Conservation (phyloP, 2,113 vertebrate species). For the Furnarius figulus region DNA sequence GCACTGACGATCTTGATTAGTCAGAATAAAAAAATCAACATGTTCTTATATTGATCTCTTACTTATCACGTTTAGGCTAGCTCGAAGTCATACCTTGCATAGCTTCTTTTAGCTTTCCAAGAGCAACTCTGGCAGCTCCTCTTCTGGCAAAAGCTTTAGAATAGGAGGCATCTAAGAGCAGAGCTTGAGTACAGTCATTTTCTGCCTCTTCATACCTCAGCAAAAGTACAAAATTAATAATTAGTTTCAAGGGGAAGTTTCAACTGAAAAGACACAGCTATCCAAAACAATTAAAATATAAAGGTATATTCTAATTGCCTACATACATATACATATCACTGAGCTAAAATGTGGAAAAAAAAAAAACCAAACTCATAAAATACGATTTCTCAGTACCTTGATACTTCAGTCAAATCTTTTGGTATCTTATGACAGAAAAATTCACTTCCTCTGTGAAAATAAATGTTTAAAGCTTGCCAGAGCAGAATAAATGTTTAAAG, state of each 20-base stretch:
- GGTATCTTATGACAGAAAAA: neutral
- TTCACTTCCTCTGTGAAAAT: neutral
- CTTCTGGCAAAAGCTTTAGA: conserved; percentile 94
- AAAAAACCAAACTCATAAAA: neutral
- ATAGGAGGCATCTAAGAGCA: conserved; percentile 86
- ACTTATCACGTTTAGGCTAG: neutral
- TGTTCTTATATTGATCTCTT: neutral
- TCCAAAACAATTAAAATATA: neutral
- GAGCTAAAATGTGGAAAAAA: neutral
- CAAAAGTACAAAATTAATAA: conserved; percentile 21
- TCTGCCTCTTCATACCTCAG: conserved; percentile 90
- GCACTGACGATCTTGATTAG: neutral
- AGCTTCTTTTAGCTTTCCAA: conserved; percentile 86
- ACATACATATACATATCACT: neutral
- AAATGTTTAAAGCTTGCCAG: neutral
- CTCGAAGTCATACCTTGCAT: conserved; percentile 79
- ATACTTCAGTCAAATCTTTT: neutral
- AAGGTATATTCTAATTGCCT: neutral
- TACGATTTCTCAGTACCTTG: neutral
- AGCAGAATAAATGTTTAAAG: neutral
- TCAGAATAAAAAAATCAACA: neutral
- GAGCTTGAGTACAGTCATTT: conserved; percentile 87
- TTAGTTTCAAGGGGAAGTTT: neutral
- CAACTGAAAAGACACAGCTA: neutral
- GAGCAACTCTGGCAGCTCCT: conserved; percentile 85